Conservation (phyloP, 2,797 vertebrate genomes). For the Xerus rutilus region DNA sequence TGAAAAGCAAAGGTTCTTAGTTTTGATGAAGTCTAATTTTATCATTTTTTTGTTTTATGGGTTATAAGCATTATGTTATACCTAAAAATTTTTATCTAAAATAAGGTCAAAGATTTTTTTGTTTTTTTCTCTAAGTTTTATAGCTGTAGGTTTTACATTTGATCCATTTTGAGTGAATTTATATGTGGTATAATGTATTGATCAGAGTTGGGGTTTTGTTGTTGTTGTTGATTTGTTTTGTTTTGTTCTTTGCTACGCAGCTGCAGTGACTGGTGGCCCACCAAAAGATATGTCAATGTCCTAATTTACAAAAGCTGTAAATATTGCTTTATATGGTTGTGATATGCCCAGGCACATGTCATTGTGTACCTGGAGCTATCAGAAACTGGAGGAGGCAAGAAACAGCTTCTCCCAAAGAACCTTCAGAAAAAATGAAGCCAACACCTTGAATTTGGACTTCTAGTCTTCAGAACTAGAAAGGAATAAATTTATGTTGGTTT, state of each 20-base stretch:
- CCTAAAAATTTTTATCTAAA: neutral
- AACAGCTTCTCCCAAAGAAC: neutral
- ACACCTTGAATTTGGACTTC: neutral
- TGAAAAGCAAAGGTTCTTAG: slow-evolving; percentile 3
- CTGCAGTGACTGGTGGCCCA: neutral
- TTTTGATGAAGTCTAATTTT: slow-evolving; percentile 31
- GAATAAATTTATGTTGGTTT: neutral
- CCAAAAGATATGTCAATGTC: neutral
- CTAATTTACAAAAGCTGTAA: neutral
- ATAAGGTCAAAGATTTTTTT: neutral
- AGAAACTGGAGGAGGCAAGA: neutral
- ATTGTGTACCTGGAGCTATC: neutral
- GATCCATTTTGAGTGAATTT: slow-evolving; percentile 24
- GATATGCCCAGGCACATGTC: neutral
- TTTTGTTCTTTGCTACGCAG: neutral
- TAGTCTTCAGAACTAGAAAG: neutral
- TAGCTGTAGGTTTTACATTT: slow-evolving; percentile 13
- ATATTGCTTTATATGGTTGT: neutral
- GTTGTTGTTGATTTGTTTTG: neutral
- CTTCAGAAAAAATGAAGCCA: neutral
- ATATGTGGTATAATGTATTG: neutral
- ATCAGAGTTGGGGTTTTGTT: neutral
- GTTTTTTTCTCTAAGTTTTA: slow-evolving; percentile 39
- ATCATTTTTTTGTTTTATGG: neutral
- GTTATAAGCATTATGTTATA: neutral